Percentiles rank a stretch among this genome's conserved stretches.
Evolutionary conservation across 2,888 invertebrate species (phyloP).

Genomic region (Rapana venosa): DNA sequence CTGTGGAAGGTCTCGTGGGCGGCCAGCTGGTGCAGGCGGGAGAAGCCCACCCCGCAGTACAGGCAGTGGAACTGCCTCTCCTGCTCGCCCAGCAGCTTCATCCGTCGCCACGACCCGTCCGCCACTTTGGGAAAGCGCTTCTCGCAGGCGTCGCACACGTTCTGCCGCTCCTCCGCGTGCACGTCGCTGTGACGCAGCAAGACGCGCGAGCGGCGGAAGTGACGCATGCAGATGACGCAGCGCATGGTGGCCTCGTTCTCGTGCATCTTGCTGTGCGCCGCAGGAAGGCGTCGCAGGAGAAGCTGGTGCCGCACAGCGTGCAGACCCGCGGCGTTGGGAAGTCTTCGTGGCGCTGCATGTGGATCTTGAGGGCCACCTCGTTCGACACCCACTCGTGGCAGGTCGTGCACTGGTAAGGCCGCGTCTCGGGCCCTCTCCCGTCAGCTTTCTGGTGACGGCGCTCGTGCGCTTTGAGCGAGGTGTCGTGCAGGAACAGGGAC

Average conservation of each 20-base stretch:
- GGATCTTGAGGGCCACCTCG: slow-evolving; percentile 25
- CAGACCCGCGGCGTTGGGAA: not conserved
- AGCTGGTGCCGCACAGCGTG: slow-evolving; percentile 9
- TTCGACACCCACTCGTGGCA: slow-evolving; percentile 7
- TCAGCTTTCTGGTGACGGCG: not conserved
- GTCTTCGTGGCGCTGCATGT: slow-evolving; percentile 32
- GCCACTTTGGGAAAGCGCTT: slow-evolving; percentile 25
- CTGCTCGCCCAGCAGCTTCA: slow-evolving; percentile 1
- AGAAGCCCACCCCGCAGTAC: slow-evolving; percentile 34
- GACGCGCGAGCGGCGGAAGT: slow-evolving; percentile 32
- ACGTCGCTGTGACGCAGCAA: slow-evolving; percentile 35
- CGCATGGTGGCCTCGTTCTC: not conserved
- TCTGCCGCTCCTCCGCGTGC: slow-evolving; percentile 30
- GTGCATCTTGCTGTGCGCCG: slow-evolving; percentile 26
- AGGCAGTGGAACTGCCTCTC: slow-evolving; percentile 24
- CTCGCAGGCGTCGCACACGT: slow-evolving; percentile 33
- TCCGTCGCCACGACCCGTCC: slow-evolving; percentile 18
- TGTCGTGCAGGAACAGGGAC: slow-evolving; percentile 31
- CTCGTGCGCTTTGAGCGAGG: slow-evolving; percentile 25
- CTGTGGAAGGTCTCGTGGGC: slow-evolving; percentile 30
- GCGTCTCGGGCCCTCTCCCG: not conserved
- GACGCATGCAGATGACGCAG: slow-evolving; percentile 38
- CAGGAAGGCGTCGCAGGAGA: slow-evolving; percentile 26
- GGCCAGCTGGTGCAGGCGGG: slow-evolving; percentile 25
- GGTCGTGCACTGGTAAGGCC: slow-evolving; percentile 25